Evolutionary conservation across 2,113 vertebrate genomes (phyloP).

Genomic region (Xiphorhynchus elegans): DNA sequence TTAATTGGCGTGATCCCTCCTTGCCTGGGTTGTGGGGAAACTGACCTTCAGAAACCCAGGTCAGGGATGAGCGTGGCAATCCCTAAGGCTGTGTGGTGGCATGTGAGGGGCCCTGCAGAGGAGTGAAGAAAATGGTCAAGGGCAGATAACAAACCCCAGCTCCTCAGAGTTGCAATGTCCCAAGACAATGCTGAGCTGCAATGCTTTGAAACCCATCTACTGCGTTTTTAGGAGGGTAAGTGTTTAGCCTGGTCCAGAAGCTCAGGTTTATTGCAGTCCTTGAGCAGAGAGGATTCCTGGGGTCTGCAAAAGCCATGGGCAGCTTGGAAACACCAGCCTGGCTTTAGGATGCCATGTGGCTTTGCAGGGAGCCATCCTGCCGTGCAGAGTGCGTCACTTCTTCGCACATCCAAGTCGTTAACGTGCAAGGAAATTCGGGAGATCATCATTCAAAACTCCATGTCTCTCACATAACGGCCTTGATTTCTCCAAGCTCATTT

Average conservation of each 20-base stretch:
- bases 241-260: neutral
- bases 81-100: neutral
- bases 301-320: neutral
- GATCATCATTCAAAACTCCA: neutral
- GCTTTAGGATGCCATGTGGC: neutral
- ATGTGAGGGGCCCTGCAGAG: rapidly evolving
- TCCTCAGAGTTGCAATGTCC: neutral
- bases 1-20: slow-evolving; percentile 49
- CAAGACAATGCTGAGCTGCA: rapidly evolving
- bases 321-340: neutral
- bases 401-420: rapidly evolving
- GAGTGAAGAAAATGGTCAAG: neutral
- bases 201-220: rapidly evolving
- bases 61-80: neutral
- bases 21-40: neutral
- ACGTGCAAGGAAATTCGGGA: neutral
- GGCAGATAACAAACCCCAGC: neutral
- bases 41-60: slow-evolving; percentile 28
- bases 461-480: neutral
- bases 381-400: rapidly evolving
- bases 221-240: neutral
- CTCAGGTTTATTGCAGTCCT: neutral
- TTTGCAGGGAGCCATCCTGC: neutral
- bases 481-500: neutral
- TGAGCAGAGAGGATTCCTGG: neutral